phyloP scores from a whole-genome alignment of 2,113 vertebrate species.

The Heterocephalus glaber region DNA sequence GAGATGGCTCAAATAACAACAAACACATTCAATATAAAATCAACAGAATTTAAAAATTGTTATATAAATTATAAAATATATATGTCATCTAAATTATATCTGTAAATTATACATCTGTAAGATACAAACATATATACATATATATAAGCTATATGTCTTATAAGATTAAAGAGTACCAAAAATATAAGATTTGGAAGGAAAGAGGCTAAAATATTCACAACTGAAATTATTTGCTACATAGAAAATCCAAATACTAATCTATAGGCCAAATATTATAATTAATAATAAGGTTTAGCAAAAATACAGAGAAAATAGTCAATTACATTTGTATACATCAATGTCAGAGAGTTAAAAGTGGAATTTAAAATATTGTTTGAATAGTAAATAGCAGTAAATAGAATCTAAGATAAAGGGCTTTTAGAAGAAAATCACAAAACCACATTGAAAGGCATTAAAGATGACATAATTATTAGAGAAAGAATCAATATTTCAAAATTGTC shows the following conservation, averaged over 20 bases:
- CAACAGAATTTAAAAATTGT: background rate
- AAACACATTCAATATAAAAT: background rate
- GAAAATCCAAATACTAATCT: background rate
- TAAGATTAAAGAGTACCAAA: background rate
- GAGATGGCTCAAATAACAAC: background rate
- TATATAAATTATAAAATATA: background rate
- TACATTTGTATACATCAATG: background rate
- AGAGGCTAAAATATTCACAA: background rate
- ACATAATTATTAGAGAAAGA: background rate
- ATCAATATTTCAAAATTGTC: background rate
- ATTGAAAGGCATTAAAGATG: background rate
- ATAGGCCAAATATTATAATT: background rate
- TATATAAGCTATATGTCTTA: background rate
- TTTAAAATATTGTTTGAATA: constrained; percentile 21
- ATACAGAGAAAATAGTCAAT: background rate
- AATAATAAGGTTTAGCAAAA: background rate
- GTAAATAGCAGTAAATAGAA: constrained; percentile 3
- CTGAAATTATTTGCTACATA: constrained; percentile 21
- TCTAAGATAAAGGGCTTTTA: background rate
- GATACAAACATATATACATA: background rate
- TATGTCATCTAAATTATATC: background rate
- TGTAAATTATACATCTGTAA: background rate
- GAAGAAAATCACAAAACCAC: background rate
- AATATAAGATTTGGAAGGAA: background rate
- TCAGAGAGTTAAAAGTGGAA: background rate